A percentile compares a stretch with the other conserved stretches of the same genome.
Conservation (phyloP, 2,888 invertebrate species). For the Oegoconia quadripuncta region DNA sequence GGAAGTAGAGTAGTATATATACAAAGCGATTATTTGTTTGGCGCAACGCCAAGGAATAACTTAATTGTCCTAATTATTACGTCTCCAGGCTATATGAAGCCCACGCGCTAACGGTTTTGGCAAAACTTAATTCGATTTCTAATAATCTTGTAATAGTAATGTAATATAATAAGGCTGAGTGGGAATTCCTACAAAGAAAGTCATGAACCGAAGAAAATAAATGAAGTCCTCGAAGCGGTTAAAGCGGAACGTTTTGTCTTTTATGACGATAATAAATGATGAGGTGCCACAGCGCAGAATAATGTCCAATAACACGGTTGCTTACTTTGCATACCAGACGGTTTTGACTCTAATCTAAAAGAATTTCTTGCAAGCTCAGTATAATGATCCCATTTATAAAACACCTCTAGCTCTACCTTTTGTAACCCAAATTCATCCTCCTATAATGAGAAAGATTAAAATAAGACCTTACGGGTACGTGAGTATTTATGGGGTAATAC, state of each 20-base stretch:
- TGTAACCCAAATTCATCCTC: conserved; percentile 7
- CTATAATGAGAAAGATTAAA: conserved; percentile 24
- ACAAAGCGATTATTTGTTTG: conserved; percentile 12
- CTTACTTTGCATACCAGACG: conserved; percentile 35
- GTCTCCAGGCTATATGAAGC: conserved; percentile 3
- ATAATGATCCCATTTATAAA: conserved; percentile 13
- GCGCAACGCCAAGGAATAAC: conserved; percentile 9
- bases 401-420: no score
- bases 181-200: conserved; percentile 19
- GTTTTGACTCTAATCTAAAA: conserved; percentile 4
- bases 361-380: neutral
- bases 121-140: neutral
- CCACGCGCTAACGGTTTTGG: neutral
- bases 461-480: conserved; percentile 21
- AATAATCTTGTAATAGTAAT: neutral
- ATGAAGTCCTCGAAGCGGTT: conserved; percentile 28
- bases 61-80: conserved; percentile 11
- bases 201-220: conserved; percentile 22
- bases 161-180: neutral
- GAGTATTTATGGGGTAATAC: conserved; percentile 26
- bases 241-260: conserved; percentile 34
- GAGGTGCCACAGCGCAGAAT: conserved; percentile 44
- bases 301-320: conserved; percentile 58
- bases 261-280: conserved; percentile 47
- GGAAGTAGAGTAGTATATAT: no score